phyloP scores from a whole-genome alignment of 2,113 vertebrate species.

The Tragelaphus buxtoni region DNA sequence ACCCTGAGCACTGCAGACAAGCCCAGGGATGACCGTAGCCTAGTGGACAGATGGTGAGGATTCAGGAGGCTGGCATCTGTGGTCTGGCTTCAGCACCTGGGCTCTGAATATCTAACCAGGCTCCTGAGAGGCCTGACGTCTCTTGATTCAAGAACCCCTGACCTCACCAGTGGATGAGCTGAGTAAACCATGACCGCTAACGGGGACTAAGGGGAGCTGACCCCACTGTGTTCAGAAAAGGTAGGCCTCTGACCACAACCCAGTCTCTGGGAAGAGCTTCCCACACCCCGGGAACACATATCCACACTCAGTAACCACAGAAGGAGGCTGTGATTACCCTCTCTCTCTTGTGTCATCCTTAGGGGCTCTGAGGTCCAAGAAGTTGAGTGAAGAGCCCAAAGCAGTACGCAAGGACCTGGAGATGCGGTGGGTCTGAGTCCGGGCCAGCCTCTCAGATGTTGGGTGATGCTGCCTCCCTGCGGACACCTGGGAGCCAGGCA shows the following conservation, averaged over 20 bases:
- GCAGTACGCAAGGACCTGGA: not conserved
- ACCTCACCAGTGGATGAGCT: not conserved
- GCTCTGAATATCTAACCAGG: not conserved
- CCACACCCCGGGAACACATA: not conserved
- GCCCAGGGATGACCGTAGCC: not conserved
- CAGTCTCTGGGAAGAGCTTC: not conserved
- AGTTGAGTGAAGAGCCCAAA: not conserved
- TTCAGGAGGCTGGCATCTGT: too few relatives aligned
- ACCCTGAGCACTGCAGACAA: not conserved
- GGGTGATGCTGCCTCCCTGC: not conserved
- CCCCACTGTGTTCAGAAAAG: not conserved
- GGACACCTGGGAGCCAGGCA: not conserved
- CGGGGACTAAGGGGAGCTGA: not conserved
- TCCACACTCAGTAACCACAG: too few relatives aligned
- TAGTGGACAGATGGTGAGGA: not conserved
- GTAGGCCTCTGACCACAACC: not conserved
- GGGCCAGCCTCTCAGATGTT: not conserved
- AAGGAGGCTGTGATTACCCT: not conserved
- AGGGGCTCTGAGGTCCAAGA: not conserved
- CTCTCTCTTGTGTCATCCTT: not conserved
- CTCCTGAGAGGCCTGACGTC: not conserved
- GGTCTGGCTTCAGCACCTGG: not conserved
- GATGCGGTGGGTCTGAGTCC: too few relatives aligned
- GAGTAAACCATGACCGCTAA: not conserved
- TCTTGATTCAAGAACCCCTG: not conserved